Evolutionary conservation across 2,888 invertebrate species (phyloP).

Genomic region (Abscondita cerata): DNA sequence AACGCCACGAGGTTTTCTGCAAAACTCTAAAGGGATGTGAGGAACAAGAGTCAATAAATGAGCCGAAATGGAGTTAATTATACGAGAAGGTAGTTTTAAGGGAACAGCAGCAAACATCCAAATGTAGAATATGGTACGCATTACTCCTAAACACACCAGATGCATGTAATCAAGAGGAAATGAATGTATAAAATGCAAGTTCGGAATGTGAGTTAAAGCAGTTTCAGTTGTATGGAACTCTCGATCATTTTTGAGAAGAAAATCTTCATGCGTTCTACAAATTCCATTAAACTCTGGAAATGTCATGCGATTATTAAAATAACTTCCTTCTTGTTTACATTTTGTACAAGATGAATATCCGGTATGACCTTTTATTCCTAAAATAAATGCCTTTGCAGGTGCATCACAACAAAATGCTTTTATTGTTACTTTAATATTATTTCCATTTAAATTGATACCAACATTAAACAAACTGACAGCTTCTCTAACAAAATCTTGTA

Average conservation of each 20-base stretch:
- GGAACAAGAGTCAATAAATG: neutral
- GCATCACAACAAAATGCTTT: slow-evolving; percentile 31
- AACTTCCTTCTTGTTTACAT: slow-evolving; percentile 18
- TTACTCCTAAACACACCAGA: slow-evolving; percentile 4
- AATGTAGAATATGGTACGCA: neutral
- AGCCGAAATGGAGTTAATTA: neutral
- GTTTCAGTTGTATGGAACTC: neutral
- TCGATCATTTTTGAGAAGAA: neutral
- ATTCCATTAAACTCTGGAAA: neutral
- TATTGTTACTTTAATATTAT: neutral
- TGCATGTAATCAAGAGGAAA: slow-evolving; percentile 15
- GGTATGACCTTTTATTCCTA: slow-evolving; percentile 19
- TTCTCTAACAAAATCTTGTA: too few relatives aligned
- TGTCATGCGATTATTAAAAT: slow-evolving; percentile 9
- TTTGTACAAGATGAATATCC: slow-evolving; percentile 24
- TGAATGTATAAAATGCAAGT: neutral
- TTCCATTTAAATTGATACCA: too few relatives aligned
- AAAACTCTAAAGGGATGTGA: neutral
- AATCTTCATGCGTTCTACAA: neutral
- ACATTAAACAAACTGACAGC: too few relatives aligned
- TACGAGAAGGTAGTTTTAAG: neutral
- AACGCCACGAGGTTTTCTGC: slow-evolving; percentile 25
- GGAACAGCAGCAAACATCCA: slow-evolving; percentile 6
- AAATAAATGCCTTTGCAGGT: slow-evolving; percentile 24
- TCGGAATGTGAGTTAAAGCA: neutral